Evolutionary conservation across 2,888 invertebrate genomes (phyloP), one percentile per base, ranked within the genome.

Genomic region (Cataglyphis albicans): DNA sequence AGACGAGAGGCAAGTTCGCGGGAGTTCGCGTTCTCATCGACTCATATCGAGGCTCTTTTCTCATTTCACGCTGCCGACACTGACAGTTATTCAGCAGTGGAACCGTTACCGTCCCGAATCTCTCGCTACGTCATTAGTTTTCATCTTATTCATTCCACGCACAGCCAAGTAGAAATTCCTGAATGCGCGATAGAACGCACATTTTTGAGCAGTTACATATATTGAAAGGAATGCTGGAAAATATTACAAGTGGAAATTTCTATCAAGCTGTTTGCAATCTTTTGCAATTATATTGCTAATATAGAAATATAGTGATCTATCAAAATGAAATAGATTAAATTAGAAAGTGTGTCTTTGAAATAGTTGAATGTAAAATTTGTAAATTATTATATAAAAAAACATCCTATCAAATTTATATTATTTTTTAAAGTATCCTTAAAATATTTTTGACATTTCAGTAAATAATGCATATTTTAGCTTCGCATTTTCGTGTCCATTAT

Each of bases 111-210:
- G 87, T 84, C 88, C 90, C 86, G 87, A 88, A 90, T 89, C 86
- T 87, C 86, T 85, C 84, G 76, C 87, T 85, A 86, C 88, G 90
- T 89, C 89, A 88, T 91, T 89, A 88, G 91, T 86, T 89, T 88
- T 84, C 84, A 72, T 83, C 88, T 86, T 86, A 86, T 86, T 88
- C 88, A 68, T 72, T 84, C 83, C 75, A 73, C 83, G 84, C 78
- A 87, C 73, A 73, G 70, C 63, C 76, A 75, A 65, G 72, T 82
- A 82, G 70, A 68, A 63, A 52, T 80, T 61, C 72, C 21, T 15
- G 76, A 41, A 9, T 64, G 35, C 75, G 18, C 41, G 41, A n/a
- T 41, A 9, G 21, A 18, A 21, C 52, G 68, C n/a, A 29, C 32
- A 52, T 52, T 52, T 52, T n/a, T 52, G n/a, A 52, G 52, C 52